phyloP scores from a whole-genome alignment of 30 jellyfish, hydroid and myxozoan species.

The Rhopilema esculentum region DNA sequence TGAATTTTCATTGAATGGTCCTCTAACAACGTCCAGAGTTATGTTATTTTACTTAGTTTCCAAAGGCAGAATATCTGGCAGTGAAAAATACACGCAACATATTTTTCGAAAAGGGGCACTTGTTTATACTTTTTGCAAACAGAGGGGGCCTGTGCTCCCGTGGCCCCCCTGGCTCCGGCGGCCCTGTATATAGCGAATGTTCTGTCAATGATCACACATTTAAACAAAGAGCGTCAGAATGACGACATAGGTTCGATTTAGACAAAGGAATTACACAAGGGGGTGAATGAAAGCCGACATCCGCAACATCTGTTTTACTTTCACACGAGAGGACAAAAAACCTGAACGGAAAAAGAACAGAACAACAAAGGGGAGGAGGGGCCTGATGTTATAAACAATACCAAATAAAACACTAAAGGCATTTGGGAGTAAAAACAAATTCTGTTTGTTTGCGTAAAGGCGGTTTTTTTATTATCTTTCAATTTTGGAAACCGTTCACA shows the following conservation, averaged over 20 bases:
- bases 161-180: no score
- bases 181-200: not conserved
- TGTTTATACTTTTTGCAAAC: no score
- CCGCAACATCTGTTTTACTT: not conserved
- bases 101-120: no score
- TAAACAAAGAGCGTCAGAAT: not conserved
- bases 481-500: no score
- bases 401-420: not conserved
- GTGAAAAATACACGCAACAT: no score
- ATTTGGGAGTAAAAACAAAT: not conserved
- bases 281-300: not conserved
- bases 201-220: constrained; percentile 11
- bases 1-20: no score
- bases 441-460: not conserved
- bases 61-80: no score
- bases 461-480: not conserved
- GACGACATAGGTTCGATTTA: not conserved
- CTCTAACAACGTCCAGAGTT: no score
- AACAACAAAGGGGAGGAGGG: not conserved
- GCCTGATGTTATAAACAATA: not conserved
- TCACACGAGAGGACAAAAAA: not conserved
- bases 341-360: not conserved
- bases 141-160: no score
- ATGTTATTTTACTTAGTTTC: no score
- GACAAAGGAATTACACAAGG: not conserved